Conservation (phyloP, 2,888 invertebrate species). For the Drosophila bunnanda region DNA sequence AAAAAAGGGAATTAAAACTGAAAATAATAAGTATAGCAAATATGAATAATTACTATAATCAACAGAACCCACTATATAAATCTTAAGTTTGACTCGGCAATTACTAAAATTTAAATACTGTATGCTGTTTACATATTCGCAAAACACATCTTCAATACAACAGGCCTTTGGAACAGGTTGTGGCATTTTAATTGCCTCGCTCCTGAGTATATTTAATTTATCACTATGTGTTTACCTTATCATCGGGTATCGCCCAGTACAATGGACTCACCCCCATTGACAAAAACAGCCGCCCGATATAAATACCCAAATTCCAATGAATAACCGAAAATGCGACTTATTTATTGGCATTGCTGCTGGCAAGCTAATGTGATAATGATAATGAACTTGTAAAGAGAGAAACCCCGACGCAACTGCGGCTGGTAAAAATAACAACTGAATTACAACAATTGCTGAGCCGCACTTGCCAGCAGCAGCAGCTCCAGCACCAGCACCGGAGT, state of each 20-base stretch:
- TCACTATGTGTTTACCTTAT: conserved; percentile 25
- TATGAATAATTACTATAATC: conserved; percentile 7
- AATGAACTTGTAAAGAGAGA: conserved; percentile 64
- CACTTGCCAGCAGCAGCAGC: conserved; percentile 9
- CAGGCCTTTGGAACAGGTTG: conserved; percentile 39
- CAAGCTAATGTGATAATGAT: conserved; percentile 49
- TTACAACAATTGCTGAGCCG: conserved; percentile 42
- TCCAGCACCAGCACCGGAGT: neutral
- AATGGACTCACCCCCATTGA: conserved; percentile 41
- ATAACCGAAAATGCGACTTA: conserved; percentile 4
- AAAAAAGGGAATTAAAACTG: conserved; percentile 3
- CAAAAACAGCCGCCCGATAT: conserved; percentile 24
- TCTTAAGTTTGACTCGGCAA: conserved; percentile 11
- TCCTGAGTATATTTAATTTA: conserved; percentile 33
- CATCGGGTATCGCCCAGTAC: conserved; percentile 28
- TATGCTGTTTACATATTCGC: conserved; percentile 13
- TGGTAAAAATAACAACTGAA: conserved; percentile 28
- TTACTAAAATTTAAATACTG: conserved; percentile 27
- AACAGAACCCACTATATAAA: conserved; percentile 14
- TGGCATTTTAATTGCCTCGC: conserved; percentile 29
- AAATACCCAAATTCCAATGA: conserved; percentile 5
- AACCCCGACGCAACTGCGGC: conserved; percentile 28
- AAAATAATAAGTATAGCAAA: neutral
- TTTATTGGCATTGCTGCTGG: conserved; percentile 18
- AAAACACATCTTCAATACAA: conserved; percentile 33